phyloP scores from a whole-genome alignment of 2,888 invertebrate genomes.

The Danaus chrysippus region DNA sequence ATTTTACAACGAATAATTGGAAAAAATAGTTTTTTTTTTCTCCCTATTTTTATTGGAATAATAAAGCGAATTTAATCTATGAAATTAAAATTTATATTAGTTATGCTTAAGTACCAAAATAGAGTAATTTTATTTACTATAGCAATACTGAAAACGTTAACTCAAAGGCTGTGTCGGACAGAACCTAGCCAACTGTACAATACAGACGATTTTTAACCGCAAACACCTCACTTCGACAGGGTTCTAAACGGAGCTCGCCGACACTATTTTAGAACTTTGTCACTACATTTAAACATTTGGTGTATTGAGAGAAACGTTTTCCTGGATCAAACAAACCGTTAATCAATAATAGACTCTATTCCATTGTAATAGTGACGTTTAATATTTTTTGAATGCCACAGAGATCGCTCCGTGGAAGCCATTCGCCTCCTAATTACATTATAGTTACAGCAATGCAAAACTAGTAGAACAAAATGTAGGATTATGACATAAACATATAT shows the following conservation, averaged over 20 bases:
- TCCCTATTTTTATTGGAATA: neutral
- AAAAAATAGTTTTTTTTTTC: neutral
- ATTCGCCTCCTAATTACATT: constrained; percentile 50
- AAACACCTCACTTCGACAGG: constrained; percentile 38
- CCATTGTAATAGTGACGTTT: constrained; percentile 26
- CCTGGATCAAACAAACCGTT: constrained; percentile 30
- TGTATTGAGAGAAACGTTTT: constrained; percentile 39
- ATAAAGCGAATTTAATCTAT: neutral
- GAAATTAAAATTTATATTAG: neutral
- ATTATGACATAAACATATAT: constrained; percentile 18
- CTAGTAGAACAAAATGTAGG: constrained; percentile 17
- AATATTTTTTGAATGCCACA: constrained; percentile 23
- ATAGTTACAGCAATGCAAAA: constrained; percentile 40
- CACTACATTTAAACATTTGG: constrained; percentile 37
- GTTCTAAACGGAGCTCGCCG: constrained; percentile 43
- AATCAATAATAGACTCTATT: constrained; percentile 38
- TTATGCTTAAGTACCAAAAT: neutral
- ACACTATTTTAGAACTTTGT: constrained; percentile 49
- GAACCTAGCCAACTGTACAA: constrained; percentile 56
- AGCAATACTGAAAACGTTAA: constrained; percentile 64
- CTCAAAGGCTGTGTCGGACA: constrained; percentile 70
- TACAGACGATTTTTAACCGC: constrained; percentile 48
- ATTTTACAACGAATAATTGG: no score
- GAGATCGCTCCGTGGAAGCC: constrained; percentile 42
- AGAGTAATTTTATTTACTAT: constrained; percentile 28